Evolutionary conservation across 2,113 vertebrate species (phyloP), one percentile per base, ranked within the genome.

Genomic region (Scopus umbretta): DNA sequence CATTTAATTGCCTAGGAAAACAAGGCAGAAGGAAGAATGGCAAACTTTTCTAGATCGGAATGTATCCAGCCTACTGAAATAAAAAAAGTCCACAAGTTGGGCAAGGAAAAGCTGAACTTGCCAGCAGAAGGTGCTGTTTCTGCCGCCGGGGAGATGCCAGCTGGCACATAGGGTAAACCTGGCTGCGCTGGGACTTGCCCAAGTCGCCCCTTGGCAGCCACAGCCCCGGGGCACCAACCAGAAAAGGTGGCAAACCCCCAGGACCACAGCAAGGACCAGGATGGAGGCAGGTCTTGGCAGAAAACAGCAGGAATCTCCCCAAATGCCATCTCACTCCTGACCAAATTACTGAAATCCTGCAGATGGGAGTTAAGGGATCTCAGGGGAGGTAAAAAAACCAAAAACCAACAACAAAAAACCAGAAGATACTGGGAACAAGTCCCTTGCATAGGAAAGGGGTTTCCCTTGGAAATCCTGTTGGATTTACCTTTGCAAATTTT

Each of bases 71-170:
- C n/a, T 34, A 45, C 5, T 19, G 43, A 70, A 45, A 78, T 22
- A 32, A 40, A 38, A 17, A 25, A 45, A 21, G 12, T 30, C 32
- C 25, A 34, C 16, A 42, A 32, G 47, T 1, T 56, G 52, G 38
- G 50, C 25, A 45, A 56, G 81, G 34, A 63, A 61, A 29, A 42
- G 81, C 58, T 65, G 58, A 40, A 45, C 13, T 20, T 68, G 63
- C 53, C 78, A 78, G 94, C 53, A 88, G 88, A 93, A 95, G 73
- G 71, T 71, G 83, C 61, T 70, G 71, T 49, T 92, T 38, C 80
- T 80, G 76, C n/a, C 76, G 80, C 34, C 17, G 19, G 18, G 42
- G 50, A 80, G 55, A 15, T 76, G 81, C 75, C 68, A 34, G 26
- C 52, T 4, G 2, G 76, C 87, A 74, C 29, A 32, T 4, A 25